Conservation (phyloP, 1,140 invertebrate genomes). For the Lamellibrachia luymesi region DNA sequence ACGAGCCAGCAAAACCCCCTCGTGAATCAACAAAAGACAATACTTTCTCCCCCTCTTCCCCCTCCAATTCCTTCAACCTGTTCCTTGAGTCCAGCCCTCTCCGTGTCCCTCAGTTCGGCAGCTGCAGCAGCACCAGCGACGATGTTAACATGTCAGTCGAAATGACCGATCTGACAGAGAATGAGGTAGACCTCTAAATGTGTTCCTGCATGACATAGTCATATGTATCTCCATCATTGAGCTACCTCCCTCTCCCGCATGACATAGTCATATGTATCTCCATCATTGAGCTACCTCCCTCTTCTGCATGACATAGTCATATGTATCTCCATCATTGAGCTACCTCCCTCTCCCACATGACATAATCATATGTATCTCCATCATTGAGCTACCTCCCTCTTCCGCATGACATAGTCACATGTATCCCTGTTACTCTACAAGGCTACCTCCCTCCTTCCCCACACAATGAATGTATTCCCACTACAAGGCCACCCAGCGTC, state of each 20-base stretch:
- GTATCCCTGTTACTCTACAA: neutral
- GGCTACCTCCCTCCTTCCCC: neutral
- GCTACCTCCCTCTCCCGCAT: neutral
- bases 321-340: neutral
- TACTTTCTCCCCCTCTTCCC: neutral
- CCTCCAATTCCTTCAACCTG: neutral
- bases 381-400: neutral
- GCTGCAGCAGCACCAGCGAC: neutral
- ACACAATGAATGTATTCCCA: too few relatives aligned
- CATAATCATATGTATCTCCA: too few relatives aligned
- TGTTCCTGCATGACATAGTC: neutral
- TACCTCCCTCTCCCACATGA: neutral
- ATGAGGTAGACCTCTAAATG: neutral
- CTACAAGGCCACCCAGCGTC: neutral
- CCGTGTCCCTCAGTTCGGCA: neutral
- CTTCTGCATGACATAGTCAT: neutral
- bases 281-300: neutral
- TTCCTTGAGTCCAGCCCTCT: neutral
- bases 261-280: neutral
- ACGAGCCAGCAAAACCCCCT: neutral
- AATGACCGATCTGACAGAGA: neutral
- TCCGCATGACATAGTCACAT: neutral
- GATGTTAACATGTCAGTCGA: neutral
- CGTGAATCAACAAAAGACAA: neutral
- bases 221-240: neutral